Conservation (phyloP, 2,888 invertebrate genomes). For the Drosophila suboccidentalis region DNA sequence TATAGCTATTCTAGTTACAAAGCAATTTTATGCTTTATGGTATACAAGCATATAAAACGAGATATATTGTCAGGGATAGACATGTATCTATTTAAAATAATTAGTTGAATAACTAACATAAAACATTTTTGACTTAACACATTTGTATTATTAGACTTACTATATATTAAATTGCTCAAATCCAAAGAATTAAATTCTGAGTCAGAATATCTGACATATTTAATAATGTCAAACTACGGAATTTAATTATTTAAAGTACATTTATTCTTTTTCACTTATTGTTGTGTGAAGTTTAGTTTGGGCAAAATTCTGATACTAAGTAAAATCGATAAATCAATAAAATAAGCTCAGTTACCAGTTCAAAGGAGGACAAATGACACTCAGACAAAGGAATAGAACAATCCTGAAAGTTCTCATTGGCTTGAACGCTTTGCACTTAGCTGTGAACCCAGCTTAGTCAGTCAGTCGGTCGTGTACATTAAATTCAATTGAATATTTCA, state of each 20-base stretch:
- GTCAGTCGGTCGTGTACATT: constrained; percentile 73
- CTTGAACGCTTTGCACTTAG: constrained; percentile 59
- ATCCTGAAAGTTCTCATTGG: constrained; percentile 36
- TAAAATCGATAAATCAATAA: constrained; percentile 12
- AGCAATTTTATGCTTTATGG: too few species aligned
- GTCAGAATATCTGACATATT: neutral
- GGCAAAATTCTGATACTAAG: neutral
- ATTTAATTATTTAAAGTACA: neutral
- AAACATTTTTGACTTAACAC: too few species aligned
- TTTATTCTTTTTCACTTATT: neutral
- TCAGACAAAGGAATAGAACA: neutral
- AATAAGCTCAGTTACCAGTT: neutral
- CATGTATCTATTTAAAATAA: too few species aligned
- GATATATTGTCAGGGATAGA: too few species aligned
- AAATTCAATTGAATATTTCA: constrained; percentile 79
- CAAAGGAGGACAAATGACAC: constrained; percentile 28
- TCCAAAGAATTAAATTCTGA: neutral
- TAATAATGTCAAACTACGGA: too few species aligned
- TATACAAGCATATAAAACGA: too few species aligned
- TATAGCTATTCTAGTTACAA: too few species aligned
- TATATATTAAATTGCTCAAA: too few species aligned
- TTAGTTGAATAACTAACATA: too few species aligned
- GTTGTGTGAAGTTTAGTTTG: neutral
- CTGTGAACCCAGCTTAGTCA: constrained; percentile 63
- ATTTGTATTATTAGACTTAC: too few species aligned